Evolutionary conservation across 2,113 vertebrate species (phyloP), one percentile per base, ranked within the genome.

Genomic region (Myodes glareolus): DNA sequence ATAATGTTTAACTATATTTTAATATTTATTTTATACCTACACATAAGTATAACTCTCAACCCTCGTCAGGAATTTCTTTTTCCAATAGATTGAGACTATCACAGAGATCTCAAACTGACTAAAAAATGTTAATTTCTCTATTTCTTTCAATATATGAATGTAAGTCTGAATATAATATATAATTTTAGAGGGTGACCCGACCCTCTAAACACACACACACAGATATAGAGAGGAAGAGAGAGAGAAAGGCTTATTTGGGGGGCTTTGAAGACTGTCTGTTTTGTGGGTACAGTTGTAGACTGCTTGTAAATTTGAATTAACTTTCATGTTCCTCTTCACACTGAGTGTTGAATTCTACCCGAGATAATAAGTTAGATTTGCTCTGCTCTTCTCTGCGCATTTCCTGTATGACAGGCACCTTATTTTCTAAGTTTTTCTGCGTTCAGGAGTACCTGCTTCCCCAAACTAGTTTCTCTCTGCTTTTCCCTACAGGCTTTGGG

Each of bases 201-300:
- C n/a, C n/a, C n/a, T n/a, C n/a, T n/a, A n/a, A n/a, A n/a, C n/a
- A n/a, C n/a, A n/a, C 4, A 75, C 7, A 31, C 1, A 7, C 17
- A 55, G 17, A 45, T 5, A 39, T 12, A 50, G 2, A 13, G 47
- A 36, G 3, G 0, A 3, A 55, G 65, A 1, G 2, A 23, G 29
- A n/a, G 42, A 55, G 52, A 55, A 4, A 33, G 7, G 7, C 2
- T 17, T 4, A 13, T 68, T 63, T 63, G 13, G 23, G 72, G 47
- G 25, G 23, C 14, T 90, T 96, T 76, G n/a, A 52, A 45, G 27
- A 52, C n/a, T 72, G 33, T 19, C n/a, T 91, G 50, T 29, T 73
- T 63, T 77, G 11, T 50, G 19, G n/a, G 7, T 55, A 58, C 3
- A 39, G 7, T 73, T 65, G 55, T 29, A 77, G 13, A 4, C 75